Percentiles rank a stretch among this genome's conserved stretches.
phyloP scores from a whole-genome alignment of 2,888 invertebrate genomes.

The Lasius fuliginosus region DNA sequence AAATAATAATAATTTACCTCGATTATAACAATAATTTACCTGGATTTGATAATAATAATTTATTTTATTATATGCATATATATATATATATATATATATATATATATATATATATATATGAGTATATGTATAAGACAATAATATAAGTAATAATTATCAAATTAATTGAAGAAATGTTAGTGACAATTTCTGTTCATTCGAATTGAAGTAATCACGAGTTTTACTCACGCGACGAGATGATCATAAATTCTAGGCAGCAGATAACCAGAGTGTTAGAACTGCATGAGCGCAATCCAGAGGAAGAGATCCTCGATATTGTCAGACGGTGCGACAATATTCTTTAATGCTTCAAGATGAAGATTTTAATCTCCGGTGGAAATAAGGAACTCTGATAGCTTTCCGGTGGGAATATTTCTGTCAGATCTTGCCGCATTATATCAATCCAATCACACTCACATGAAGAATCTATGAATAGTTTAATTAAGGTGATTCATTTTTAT shows the following conservation, averaged over 20 bases:
- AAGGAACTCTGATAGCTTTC: not conserved
- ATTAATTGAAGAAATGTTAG: not conserved
- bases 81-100: not conserved
- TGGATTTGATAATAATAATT: too few relatives aligned
- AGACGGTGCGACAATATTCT: not conserved
- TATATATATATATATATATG: not conserved
- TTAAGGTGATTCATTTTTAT: not conserved
- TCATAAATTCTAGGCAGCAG: slow-evolving; percentile 58
- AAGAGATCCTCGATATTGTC: not conserved
- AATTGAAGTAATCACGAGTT: not conserved
- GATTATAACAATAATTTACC: too few relatives aligned
- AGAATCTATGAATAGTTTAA: slow-evolving; percentile 55
- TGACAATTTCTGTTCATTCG: not conserved
- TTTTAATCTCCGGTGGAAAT: not conserved
- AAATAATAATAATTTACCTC: not conserved
- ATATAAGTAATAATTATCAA: not conserved
- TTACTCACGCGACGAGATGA: slow-evolving; percentile 59
- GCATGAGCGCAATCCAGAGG: slow-evolving; percentile 54
- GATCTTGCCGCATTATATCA: slow-evolving; percentile 41
- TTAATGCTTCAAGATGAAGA: slow-evolving; percentile 5
- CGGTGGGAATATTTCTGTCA: slow-evolving; percentile 21
- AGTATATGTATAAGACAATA: not conserved
- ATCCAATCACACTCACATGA: slow-evolving; percentile 54
- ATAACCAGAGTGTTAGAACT: slow-evolving; percentile 63
- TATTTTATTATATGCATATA: too few relatives aligned